These are phyloP conservation scores for Menidia beryllina DNA, from an alignment of 2,113 vertebrate genomes.

Conservation along the genomic window DNA sequence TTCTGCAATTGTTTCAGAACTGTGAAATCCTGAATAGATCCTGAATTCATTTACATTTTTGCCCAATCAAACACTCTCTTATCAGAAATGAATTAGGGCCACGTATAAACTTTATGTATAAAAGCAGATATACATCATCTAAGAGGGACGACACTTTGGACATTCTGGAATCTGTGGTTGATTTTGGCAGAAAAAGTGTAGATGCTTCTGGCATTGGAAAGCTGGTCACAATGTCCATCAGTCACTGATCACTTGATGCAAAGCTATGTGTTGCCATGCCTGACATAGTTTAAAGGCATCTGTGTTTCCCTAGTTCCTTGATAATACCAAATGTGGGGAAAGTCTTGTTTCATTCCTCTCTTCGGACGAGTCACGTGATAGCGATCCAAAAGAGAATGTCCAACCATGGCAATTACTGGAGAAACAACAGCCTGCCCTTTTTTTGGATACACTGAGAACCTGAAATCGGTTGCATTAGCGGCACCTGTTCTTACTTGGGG, in stretches of 20 bases:
- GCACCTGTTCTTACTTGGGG: constrained; percentile 86
- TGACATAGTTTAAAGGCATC: constrained; percentile 58
- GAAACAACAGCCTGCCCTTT: constrained; percentile 41
- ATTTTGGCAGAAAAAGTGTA: constrained; percentile 18
- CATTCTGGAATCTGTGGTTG: constrained; percentile 10
- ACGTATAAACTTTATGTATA: neutral
- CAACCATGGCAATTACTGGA: constrained; percentile 62
- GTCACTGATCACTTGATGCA: constrained; percentile 28
- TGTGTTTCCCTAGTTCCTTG: constrained; percentile 61
- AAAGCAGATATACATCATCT: too few relatives aligned
- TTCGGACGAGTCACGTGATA: constrained; percentile 74
- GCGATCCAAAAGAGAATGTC: constrained; percentile 71
- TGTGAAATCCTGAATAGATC: constrained; percentile 36
- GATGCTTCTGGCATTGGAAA: constrained; percentile 27
- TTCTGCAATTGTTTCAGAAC: neutral
- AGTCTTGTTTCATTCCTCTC: constrained; percentile 74
- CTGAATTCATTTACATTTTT: neutral
- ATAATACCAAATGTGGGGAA: constrained; percentile 72
- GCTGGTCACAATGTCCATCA: constrained; percentile 29
- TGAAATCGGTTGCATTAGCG: constrained; percentile 74
- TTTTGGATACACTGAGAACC: constrained; percentile 56
- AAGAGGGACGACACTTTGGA: neutral
- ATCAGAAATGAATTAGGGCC: neutral
- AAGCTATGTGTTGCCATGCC: constrained; percentile 47
- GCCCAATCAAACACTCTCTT: neutral